Evolutionary conservation across 1,140 invertebrate species (phyloP).

Genomic region (Lordiphosa collinella): DNA sequence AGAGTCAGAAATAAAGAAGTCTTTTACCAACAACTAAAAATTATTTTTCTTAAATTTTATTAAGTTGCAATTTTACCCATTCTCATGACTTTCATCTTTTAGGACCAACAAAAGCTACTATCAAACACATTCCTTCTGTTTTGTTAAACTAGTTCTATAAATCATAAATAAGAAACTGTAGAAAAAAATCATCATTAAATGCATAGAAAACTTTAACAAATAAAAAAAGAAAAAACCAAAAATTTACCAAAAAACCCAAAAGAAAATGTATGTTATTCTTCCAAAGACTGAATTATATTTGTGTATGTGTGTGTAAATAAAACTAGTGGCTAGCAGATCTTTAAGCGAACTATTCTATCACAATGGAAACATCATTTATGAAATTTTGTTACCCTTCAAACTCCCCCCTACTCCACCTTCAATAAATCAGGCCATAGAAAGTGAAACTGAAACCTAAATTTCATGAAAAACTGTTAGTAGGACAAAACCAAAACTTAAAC

Average conservation of each 20-base stretch:
- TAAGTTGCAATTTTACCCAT: no score
- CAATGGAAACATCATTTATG: slow-evolving; percentile 2
- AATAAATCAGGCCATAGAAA: no score
- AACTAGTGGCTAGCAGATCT: slow-evolving; percentile 31
- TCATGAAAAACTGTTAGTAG: slow-evolving; percentile 28
- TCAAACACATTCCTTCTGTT: no score
- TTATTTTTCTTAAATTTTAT: no score
- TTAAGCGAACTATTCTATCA: no score
- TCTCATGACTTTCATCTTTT: no score
- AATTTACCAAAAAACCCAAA: slow-evolving; percentile 16
- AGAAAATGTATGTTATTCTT: slow-evolving; percentile 72
- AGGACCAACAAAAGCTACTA: no score
- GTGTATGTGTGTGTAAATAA: slow-evolving; percentile 70
- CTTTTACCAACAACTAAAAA: no score
- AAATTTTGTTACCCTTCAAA: slow-evolving; percentile 13
- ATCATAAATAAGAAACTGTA: no score
- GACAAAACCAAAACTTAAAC: slow-evolving; percentile 17
- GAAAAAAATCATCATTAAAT: not conserved
- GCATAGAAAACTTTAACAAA: slow-evolving; percentile 20
- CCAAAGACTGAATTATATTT: slow-evolving; percentile 75
- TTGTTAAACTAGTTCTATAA: no score
- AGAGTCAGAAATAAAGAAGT: no score
- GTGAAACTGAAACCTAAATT: slow-evolving; percentile 1
- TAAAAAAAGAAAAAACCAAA: slow-evolving; percentile 15
- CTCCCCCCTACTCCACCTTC: not conserved